A percentile compares a stretch with the other conserved stretches of the same genome.
Evolutionary conservation across 2,888 invertebrate species (phyloP).

Genomic region (Archips xylosteana): DNA sequence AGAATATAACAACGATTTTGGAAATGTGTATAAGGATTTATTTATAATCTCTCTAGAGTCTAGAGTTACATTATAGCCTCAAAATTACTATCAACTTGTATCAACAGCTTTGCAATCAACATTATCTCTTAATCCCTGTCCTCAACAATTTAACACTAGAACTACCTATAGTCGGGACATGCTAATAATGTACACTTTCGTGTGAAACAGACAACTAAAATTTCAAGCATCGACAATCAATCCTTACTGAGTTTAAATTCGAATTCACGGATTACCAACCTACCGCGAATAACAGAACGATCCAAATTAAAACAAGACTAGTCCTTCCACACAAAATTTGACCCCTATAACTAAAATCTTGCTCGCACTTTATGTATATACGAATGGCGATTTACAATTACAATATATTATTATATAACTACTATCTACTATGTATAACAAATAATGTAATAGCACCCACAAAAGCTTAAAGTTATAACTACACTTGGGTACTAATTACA

Average conservation of each 20-base stretch:
- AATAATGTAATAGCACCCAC: constrained; percentile 41
- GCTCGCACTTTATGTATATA: constrained; percentile 16
- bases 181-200: constrained; percentile 9
- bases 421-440: constrained; percentile 25
- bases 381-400: constrained; percentile 18
- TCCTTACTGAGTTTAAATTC: neutral
- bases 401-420: constrained; percentile 13
- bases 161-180: constrained; percentile 1
- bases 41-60: constrained; percentile 10
- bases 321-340: constrained; percentile 41
- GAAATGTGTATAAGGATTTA: constrained; percentile 36
- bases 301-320: constrained; percentile 34
- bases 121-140: constrained; percentile 31
- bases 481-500: constrained; percentile 41
- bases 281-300: constrained; percentile 11
- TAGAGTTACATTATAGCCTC: constrained; percentile 35
- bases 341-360: constrained; percentile 27
- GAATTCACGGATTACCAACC: neutral
- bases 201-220: neutral
- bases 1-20: constrained; percentile 41
- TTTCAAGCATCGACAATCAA: neutral
- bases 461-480: constrained; percentile 39
- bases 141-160: constrained; percentile 15
- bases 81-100: constrained; percentile 16
- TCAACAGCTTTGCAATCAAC: constrained; percentile 25